phyloP scores from a whole-genome alignment of 2,888 invertebrate species.

The Eremobia ochroleuca region DNA sequence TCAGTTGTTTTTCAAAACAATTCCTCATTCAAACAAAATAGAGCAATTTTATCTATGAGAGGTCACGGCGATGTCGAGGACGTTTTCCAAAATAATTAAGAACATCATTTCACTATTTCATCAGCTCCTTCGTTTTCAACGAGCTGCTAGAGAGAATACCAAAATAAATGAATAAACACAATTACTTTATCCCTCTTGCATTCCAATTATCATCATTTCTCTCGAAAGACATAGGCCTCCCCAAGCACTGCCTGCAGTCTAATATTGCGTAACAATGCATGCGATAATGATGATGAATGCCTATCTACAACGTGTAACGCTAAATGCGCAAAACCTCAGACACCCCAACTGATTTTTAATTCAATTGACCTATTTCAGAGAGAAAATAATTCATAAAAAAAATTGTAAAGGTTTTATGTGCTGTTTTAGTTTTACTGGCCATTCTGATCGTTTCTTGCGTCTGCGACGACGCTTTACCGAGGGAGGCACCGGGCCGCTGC shows the following conservation, averaged over 20 bases:
- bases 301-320: no score
- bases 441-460: no score
- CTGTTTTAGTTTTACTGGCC: no score
- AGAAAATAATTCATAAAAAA: no score
- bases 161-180: neutral
- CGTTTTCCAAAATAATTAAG: slow-evolving; percentile 5
- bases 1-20: neutral
- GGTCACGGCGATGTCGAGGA: neutral
- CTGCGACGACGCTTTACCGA: no score
- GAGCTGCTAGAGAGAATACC: neutral
- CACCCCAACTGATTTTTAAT: no score
- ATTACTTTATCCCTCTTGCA: neutral
- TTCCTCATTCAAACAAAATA: neutral
- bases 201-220: neutral
- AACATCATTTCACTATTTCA: neutral
- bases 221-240: neutral
- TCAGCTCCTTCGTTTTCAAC: neutral
- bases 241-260: neutral
- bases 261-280: neutral
- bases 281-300: neutral
- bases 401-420: no score
- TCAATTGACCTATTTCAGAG: no score
- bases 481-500: no score
- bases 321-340: no score
- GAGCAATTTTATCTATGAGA: neutral